A percentile compares a stretch with the other conserved stretches of the same genome.
Evolutionary conservation across 53 echinoderm and acorn worm genomes (phyloP).

Genomic region (Echinometra lucunter): DNA sequence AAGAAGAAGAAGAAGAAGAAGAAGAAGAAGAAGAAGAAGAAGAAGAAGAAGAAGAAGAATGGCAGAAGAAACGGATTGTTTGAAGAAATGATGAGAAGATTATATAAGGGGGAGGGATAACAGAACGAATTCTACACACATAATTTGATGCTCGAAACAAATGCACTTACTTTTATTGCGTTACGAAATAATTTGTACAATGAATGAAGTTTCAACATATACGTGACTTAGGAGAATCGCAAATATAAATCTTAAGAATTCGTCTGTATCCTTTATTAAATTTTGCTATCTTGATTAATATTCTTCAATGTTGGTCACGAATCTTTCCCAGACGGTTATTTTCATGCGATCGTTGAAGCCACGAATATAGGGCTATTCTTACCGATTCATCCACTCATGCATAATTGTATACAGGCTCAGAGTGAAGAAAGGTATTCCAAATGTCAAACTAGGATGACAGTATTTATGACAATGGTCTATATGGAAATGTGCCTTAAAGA

Average conservation of each 20-base stretch:
- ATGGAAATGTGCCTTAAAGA: too few species aligned
- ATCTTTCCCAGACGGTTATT: background rate
- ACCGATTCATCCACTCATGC: background rate
- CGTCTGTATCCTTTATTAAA: background rate
- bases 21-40: conserved; percentile 44
- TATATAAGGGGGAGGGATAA: too few species aligned
- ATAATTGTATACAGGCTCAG: background rate
- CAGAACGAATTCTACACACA: too few species aligned
- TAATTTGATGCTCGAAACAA: background rate
- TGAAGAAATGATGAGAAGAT: too few species aligned
- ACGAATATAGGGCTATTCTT: background rate
- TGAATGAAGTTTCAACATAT: background rate
- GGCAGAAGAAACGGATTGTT: background rate
- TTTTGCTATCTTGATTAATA: background rate
- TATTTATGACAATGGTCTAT: background rate
- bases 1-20: conserved; percentile 56
- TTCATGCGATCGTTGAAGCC: background rate
- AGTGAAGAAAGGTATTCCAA: background rate
- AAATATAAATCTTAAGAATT: background rate
- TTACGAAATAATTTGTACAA: background rate
- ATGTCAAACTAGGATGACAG: background rate
- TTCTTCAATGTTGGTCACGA: background rate
- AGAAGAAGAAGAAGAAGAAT: background rate
- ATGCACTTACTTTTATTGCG: background rate
- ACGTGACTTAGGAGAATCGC: background rate